Evolutionary conservation across 2,113 vertebrate genomes (phyloP).

Genomic region (Lycocorax pyrrhopterus): DNA sequence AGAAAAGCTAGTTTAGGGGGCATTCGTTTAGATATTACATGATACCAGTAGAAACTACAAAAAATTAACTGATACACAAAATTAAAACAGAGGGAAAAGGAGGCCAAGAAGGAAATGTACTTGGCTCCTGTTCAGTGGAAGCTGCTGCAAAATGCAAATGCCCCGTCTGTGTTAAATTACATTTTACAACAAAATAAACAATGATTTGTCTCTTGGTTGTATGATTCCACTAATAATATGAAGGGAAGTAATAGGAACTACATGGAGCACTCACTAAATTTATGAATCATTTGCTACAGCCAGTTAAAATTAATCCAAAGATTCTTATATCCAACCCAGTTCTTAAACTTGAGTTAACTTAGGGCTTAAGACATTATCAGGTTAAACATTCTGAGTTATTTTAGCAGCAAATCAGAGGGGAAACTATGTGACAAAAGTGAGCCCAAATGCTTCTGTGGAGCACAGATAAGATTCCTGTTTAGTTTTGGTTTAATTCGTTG

Average conservation of each 20-base stretch:
- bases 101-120: conserved; percentile 18
- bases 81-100: neutral
- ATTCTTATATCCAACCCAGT: neutral
- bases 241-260: neutral
- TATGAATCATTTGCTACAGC: neutral
- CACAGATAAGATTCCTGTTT: neutral
- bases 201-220: neutral
- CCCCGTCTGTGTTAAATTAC: neutral
- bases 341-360: neutral
- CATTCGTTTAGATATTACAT: neutral
- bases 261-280: neutral
- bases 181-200: neutral
- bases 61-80: neutral
- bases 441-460: neutral
- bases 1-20: neutral
- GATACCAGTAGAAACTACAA: neutral
- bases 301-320: neutral
- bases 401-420: neutral
- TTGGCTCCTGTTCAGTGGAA: conserved; percentile 22
- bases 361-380: neutral
- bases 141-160: neutral
- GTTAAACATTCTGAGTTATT: neutral
- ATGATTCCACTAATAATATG: neutral
- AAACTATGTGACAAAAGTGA: neutral
- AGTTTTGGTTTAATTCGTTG: neutral